Evolutionary conservation across 2,113 vertebrate genomes (phyloP).

Genomic region (human): DNA sequence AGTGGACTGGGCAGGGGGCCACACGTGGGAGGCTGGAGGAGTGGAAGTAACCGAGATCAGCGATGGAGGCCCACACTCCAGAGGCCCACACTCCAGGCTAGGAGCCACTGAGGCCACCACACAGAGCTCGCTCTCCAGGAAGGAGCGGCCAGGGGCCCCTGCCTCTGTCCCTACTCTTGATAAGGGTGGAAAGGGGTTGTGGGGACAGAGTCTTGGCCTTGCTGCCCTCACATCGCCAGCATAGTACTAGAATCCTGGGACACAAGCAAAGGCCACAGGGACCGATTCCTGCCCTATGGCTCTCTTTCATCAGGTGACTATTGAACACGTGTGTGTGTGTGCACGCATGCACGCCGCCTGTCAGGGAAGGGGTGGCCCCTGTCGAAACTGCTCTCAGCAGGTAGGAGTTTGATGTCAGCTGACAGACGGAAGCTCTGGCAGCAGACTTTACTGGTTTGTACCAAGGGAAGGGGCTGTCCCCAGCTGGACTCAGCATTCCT

Average conservation of each 20-base stretch:
- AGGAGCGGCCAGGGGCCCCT: too few relatives aligned
- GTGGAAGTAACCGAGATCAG: too few relatives aligned
- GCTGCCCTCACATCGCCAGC: too few relatives aligned
- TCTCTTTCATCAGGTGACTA: too few relatives aligned
- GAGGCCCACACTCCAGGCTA: not conserved
- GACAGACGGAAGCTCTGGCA: accelerated
- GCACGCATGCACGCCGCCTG: accelerated
- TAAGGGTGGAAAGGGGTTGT: not conserved
- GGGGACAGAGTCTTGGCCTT: not conserved
- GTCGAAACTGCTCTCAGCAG: not conserved
- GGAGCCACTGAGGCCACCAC: not conserved
- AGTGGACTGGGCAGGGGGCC: not conserved
- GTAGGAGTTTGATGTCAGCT: accelerated
- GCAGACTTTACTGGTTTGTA: too few relatives aligned
- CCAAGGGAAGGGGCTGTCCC: not conserved
- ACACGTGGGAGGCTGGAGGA: not conserved
- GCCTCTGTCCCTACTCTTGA: not conserved
- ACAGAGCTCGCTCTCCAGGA: not conserved
- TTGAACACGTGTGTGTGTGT: not conserved
- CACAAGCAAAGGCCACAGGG: not conserved
- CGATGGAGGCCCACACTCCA: not conserved
- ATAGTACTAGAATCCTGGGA: not conserved
- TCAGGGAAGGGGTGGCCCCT: not conserved
- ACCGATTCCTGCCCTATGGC: not conserved
- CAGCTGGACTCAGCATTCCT: accelerated